Evolutionary conservation across 1,140 invertebrate genomes (phyloP).

Genomic region (Drosophila pachea): DNA sequence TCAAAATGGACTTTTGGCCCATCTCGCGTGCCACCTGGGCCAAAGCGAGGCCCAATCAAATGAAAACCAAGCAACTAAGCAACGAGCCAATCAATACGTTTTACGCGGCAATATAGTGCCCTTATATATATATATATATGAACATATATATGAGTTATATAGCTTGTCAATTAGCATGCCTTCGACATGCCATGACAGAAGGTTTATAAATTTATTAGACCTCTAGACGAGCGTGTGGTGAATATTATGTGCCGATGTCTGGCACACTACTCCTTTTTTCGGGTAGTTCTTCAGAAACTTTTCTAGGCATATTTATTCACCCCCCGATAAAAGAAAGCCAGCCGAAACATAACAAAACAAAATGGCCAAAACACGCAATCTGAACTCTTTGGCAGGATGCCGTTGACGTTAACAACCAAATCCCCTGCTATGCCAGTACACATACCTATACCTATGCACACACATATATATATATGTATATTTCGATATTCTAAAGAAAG

Average conservation of each 20-base stretch:
- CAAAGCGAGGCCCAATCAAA: constrained; percentile 5
- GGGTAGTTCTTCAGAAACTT: not conserved
- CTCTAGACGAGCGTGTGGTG: not conserved
- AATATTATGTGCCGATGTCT: constrained; percentile 8
- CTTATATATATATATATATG: not conserved
- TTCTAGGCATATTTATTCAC: too few species aligned
- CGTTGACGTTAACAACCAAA: constrained; percentile 38
- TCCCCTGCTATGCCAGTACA: not conserved
- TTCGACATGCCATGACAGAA: constrained; percentile 39
- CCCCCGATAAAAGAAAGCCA: constrained; percentile 21
- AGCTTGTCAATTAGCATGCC: constrained; percentile 44
- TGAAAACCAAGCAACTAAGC: constrained; percentile 34
- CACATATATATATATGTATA: not conserved
- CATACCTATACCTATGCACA: not conserved
- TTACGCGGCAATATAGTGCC: not conserved
- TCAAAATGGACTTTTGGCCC: constrained; percentile 2
- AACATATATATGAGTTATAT: not conserved
- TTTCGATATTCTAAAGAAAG: not conserved
- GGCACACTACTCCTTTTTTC: constrained; percentile 1
- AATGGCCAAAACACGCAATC: constrained; percentile 45
- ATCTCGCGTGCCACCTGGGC: not conserved
- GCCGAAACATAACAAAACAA: constrained; percentile 11
- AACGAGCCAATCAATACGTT: constrained; percentile 43
- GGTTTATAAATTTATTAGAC: constrained; percentile 38
- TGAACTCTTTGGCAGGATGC: constrained; percentile 23